Conservation (phyloP, 1,140 invertebrate species). For the Notospermus geniculatus region DNA sequence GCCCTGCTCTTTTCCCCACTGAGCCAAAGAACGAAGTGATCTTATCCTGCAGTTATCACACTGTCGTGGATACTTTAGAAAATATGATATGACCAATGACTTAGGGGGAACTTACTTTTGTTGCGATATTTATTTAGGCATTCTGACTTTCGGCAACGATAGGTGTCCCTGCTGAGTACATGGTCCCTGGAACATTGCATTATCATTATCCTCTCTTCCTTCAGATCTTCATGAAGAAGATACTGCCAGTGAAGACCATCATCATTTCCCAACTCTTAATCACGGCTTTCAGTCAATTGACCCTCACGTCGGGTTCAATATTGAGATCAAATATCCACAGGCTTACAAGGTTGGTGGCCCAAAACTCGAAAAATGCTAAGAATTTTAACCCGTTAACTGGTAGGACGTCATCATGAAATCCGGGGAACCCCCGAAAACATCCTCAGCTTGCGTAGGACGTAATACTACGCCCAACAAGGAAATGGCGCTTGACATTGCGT, state of each 20-base stretch:
- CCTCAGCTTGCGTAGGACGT: not conserved
- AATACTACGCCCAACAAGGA: too few relatives aligned
- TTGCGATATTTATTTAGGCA: too few relatives aligned
- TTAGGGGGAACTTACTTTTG: too few relatives aligned
- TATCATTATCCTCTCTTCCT: conserved; percentile 57
- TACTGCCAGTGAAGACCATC: not conserved
- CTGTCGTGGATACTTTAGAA: too few relatives aligned
- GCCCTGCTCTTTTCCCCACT: too few relatives aligned
- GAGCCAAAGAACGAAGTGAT: too few relatives aligned
- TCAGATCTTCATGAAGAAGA: conserved; percentile 54
- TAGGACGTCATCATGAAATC: not conserved
- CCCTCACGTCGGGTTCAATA: conserved; percentile 82
- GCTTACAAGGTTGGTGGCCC: conserved; percentile 58
- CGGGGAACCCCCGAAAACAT: not conserved
- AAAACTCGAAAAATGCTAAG: conserved; percentile 18
- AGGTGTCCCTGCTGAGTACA: too few relatives aligned
- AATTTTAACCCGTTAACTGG: not conserved
- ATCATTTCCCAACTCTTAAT: conserved; percentile 63
- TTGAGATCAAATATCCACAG: conserved; percentile 94
- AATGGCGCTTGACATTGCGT: not conserved
- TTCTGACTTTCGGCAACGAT: too few relatives aligned
- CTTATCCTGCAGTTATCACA: too few relatives aligned
- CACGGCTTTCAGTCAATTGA: conserved; percentile 69
- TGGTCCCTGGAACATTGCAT: too few relatives aligned
- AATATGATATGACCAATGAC: too few relatives aligned